phyloP scores from a whole-genome alignment of 2,113 vertebrate species.

The Semicossyphus pulcher region DNA sequence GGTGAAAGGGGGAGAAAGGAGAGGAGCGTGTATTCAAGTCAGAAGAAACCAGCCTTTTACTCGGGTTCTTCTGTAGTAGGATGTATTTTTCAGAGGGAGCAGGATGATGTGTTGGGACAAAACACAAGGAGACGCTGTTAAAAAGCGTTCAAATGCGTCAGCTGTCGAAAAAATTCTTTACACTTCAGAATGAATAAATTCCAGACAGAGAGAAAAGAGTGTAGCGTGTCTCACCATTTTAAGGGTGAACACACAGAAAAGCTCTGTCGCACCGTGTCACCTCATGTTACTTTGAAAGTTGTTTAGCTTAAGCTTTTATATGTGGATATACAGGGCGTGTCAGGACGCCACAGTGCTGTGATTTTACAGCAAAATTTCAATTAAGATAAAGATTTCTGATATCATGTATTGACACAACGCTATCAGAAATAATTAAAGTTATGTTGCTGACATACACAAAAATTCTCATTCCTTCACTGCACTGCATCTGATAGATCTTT shows the following conservation, averaged over 20 bases:
- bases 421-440: conserved; percentile 14
- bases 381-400: conserved; percentile 6
- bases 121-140: conserved; percentile 46
- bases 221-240: conserved; percentile 1
- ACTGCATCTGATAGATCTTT: conserved; percentile 33
- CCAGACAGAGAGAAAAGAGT: conserved; percentile 21
- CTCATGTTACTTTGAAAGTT: conserved; percentile 20
- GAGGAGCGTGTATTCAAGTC: neutral
- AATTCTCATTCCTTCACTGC: neutral
- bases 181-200: conserved; percentile 37
- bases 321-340: neutral
- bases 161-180: conserved; percentile 24
- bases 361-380: neutral
- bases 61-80: conserved; percentile 24
- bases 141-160: conserved; percentile 20
- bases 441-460: conserved; percentile 19
- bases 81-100: conserved; percentile 21
- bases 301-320: conserved; percentile 11
- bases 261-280: neutral
- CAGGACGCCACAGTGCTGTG: neutral
- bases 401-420: neutral
- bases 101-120: conserved; percentile 30
- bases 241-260: conserved; percentile 16
- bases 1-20: conserved; percentile 6
- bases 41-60: conserved; percentile 19